Evolutionary conservation across 2,113 vertebrate species (phyloP).

Genomic region (Clarias macrocephalus): DNA sequence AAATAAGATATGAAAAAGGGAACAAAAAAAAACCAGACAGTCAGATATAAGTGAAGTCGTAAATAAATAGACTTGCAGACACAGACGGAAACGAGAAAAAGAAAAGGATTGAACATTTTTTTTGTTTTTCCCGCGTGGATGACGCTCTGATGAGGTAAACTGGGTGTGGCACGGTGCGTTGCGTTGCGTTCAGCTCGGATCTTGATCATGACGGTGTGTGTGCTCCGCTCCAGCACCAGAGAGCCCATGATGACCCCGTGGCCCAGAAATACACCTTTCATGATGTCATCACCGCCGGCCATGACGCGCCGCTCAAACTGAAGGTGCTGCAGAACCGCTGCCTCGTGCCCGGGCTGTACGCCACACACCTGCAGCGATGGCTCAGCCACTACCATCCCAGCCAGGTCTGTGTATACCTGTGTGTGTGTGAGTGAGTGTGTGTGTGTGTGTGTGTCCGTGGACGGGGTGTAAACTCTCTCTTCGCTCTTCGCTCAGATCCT

Average conservation of each 20-base stretch:
- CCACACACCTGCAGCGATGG: conserved; percentile 85
- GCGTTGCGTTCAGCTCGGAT: background rate
- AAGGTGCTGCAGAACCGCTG: conserved; percentile 83
- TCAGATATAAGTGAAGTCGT: background rate
- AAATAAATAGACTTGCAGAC: background rate
- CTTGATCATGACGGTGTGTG: background rate
- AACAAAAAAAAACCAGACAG: no score
- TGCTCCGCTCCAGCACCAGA: conserved; percentile 76
- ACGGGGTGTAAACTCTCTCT: background rate
- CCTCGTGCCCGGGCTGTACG: conserved; percentile 83
- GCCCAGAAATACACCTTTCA: conserved; percentile 88
- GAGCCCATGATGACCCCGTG: conserved; percentile 81
- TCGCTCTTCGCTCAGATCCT: conserved; percentile 73
- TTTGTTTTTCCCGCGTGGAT: background rate
- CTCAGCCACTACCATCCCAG: conserved; percentile 82
- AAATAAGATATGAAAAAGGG: background rate
- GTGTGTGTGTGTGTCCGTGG: background rate
- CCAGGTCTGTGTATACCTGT: conserved; percentile 72
- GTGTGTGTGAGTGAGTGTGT: background rate
- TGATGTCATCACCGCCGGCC: conserved; percentile 80
- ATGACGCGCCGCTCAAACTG: conserved; percentile 70
- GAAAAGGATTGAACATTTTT: background rate
- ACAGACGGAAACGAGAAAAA: background rate
- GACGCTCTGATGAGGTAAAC: background rate
- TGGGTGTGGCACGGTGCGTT: background rate